Percentiles rank a stretch among this genome's conserved stretches.
These are phyloP conservation scores for Nothocercus julius DNA, from an alignment of 2,113 vertebrate species.

Conservation along the genomic window DNA sequence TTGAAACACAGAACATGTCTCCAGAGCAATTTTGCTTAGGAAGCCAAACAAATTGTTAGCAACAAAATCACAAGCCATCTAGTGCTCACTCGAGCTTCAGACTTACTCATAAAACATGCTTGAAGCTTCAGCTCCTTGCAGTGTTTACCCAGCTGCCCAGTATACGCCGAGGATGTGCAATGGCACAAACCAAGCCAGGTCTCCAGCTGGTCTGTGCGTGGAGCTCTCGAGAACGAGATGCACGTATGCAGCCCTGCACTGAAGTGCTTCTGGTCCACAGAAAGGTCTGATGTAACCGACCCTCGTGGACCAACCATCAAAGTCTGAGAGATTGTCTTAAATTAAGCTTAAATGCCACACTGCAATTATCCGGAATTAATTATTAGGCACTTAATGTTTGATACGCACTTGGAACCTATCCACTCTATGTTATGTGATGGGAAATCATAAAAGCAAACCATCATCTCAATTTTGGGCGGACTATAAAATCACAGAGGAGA, in stretches of 20 bases:
- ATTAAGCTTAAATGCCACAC: constrained; percentile 25
- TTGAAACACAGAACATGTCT: not conserved
- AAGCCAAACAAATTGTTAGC: not conserved
- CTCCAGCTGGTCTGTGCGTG: not conserved
- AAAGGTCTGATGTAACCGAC: not conserved
- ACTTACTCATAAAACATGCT: not conserved
- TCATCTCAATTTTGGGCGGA: constrained; percentile 15
- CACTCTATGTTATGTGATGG: not conserved
- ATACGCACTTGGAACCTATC: not conserved
- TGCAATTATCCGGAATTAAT: not conserved
- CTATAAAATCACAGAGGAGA: not conserved
- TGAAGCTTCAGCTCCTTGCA: not conserved
- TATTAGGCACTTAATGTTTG: not conserved
- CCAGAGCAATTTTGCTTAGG: not conserved
- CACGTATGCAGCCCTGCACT: not conserved
- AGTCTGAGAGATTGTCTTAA: constrained; percentile 20
- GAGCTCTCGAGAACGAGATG: not conserved
- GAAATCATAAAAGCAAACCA: not conserved
- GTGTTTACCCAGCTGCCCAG: not conserved
- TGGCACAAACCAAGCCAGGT: not conserved
- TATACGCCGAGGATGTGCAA: not conserved
- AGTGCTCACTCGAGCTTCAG: not conserved
- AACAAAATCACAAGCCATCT: not conserved
- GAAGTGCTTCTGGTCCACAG: not conserved
- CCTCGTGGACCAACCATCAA: not conserved